Percentiles rank a stretch among this genome's conserved stretches.
These are phyloP conservation scores for Trichomalopsis sarcophagae DNA, from an alignment of 1,140 invertebrate genomes.

Conservation along the genomic window DNA sequence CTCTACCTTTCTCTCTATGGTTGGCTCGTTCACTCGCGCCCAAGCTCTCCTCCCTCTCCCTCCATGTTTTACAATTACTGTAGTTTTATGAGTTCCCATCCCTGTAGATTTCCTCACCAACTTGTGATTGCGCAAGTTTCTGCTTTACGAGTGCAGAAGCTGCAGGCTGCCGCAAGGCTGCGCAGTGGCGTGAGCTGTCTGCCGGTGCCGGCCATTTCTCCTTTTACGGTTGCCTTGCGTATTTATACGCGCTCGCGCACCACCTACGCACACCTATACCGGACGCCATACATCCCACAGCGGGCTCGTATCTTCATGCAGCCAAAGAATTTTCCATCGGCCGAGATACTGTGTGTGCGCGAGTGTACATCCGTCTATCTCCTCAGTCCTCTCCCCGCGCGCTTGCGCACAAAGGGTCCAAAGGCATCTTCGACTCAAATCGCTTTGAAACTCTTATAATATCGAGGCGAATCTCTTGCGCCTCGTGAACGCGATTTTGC, in stretches of 20 bases:
- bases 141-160: background rate
- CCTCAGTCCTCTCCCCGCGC: too few species aligned
- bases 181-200: too few species aligned
- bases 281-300: background rate
- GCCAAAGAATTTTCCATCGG: background rate
- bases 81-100: constrained; percentile 4
- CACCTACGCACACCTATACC: background rate
- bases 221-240: background rate
- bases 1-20: background rate
- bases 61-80: background rate
- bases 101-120: constrained; percentile 3
- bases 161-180: background rate
- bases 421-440: background rate
- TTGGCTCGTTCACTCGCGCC: background rate
- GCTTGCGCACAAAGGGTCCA: background rate
- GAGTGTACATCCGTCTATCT: too few species aligned
- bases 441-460: constrained; percentile 4
- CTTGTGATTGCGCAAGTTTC: constrained; percentile 1
- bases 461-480: background rate
- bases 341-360: background rate
- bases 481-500: background rate
- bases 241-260: background rate
- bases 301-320: background rate
- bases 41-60: background rate
- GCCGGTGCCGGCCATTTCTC: background rate